Evolutionary conservation across 2,113 vertebrate species (phyloP), one percentile per base, ranked within the genome.

Genomic region (Uropsilus gracilis): DNA sequence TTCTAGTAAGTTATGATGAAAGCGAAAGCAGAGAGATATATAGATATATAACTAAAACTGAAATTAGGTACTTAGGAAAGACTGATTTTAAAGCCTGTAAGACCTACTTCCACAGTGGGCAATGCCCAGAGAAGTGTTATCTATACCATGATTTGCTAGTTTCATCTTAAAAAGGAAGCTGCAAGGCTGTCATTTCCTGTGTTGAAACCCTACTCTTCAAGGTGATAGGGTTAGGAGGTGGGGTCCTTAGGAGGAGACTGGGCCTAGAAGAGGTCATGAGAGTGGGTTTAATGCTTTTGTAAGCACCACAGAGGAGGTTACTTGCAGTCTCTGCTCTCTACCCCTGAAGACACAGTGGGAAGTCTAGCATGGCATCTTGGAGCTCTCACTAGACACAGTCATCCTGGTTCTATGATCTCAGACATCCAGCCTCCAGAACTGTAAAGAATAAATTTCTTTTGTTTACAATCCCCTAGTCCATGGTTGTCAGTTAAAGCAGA

Each of bases 1-100:
- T 63, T 30, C 69, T 69, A 55, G 37, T 78, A 81, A 96, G 96
- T 26, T 86, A 59, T 26, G n/a, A n/a, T n/a, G n/a, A n/a, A n/a
- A 28, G 73, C 76, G 82, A 75, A 94, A 87, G 17, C 95, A 83
- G 42, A 75, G 75, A 95, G 24, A 8, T 18, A 63, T 86, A 32
- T 0, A 84, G 69, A 90, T 6, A 1, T 0, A 39, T 6, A 18
- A 46, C 42, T 81, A 94, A 59, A 90, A 77, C 7, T 85, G 30
- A 82, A 87, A 76, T 76, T 42, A 84, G n/a, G 34, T 8, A 66
- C 20, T 2, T 71, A 17, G 68, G 73, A 83, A n/a, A 68, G 46
- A 26, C 59, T 46, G 37, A 2, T 17, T 55, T 42, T 18, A 42
- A 63, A n/a, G n/a, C n/a, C n/a, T n/a, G n/a, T n/a, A n/a, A n/a